phyloP scores from a whole-genome alignment of 2,888 invertebrate species.

The Sarcophaga variegata region DNA sequence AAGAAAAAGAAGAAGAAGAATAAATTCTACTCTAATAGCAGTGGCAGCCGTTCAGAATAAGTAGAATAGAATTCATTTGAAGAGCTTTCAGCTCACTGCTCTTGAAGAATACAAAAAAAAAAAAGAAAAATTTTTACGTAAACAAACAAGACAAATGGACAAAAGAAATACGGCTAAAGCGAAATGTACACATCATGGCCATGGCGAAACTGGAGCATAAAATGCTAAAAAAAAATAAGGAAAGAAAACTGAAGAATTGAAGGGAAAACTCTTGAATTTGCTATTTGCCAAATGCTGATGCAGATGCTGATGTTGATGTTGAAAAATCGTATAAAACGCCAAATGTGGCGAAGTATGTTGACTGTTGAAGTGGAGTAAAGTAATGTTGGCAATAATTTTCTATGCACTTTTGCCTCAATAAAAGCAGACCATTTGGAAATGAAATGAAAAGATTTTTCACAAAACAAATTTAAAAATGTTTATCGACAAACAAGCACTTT shows the following conservation, averaged over 20 bases:
- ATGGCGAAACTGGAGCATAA: conserved; percentile 15
- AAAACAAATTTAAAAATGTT: too few relatives aligned
- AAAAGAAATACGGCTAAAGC: conserved; percentile 48
- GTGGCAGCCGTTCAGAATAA: conserved; percentile 14
- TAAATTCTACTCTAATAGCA: conserved; percentile 12
- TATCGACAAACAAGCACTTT: too few relatives aligned
- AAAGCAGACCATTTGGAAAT: not conserved
- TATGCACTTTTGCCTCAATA: conserved; percentile 17
- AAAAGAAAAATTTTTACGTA: conserved; percentile 34
- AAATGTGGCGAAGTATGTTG: conserved; percentile 49
- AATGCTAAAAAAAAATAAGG: not conserved
- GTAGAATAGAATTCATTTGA: conserved; percentile 70
- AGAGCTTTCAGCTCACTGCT: conserved; percentile 70
- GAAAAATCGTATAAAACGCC: conserved; percentile 35
- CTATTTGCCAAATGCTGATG: conserved; percentile 56
- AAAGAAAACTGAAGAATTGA: conserved; percentile 21
- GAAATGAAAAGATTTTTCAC: not conserved
- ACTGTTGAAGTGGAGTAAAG: conserved; percentile 49
- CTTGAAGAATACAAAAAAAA: conserved; percentile 5
- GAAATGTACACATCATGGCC: conserved; percentile 1
- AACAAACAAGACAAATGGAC: conserved; percentile 65
- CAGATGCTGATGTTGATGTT: not conserved
- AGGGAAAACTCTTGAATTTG: conserved; percentile 41
- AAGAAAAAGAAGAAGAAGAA: not conserved
- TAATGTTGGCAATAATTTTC: conserved; percentile 58